phyloP scores from a whole-genome alignment of 2,113 vertebrate species.

The Cygnus atratus region DNA sequence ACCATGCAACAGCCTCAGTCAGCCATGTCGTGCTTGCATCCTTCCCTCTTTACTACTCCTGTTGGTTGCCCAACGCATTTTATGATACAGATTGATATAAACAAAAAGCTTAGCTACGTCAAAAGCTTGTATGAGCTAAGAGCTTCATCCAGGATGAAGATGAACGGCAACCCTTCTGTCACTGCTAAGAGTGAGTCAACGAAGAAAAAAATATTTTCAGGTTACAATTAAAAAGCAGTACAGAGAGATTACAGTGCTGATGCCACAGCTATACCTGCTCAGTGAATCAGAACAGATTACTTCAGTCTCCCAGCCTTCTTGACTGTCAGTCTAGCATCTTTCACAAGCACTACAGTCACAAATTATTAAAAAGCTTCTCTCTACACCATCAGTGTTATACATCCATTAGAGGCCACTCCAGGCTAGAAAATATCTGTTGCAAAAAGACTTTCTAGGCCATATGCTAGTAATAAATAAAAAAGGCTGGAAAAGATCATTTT shows the following conservation, averaged over 20 bases:
- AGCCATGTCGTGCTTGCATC: neutral
- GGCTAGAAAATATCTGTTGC: slow-evolving; percentile 48
- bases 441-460: slow-evolving; percentile 35
- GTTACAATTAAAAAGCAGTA: neutral
- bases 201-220: neutral
- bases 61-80: neutral
- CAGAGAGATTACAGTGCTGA: neutral
- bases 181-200: neutral
- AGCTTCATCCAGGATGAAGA: neutral
- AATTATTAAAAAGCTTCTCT: slow-evolving; percentile 65
- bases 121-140: neutral
- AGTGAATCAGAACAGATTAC: slow-evolving; percentile 43
- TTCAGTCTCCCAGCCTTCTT: slow-evolving; percentile 2
- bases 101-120: neutral
- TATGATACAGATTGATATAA: neutral
- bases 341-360: slow-evolving; percentile 30
- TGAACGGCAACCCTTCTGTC: neutral
- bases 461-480: slow-evolving; percentile 52
- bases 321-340: slow-evolving; percentile 18
- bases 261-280: slow-evolving; percentile 15
- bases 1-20: neutral
- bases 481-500: slow-evolving; percentile 43
- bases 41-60: neutral
- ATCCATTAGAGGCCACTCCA: slow-evolving; percentile 58
- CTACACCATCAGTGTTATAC: slow-evolving; percentile 32